phyloP scores from a whole-genome alignment of 1,140 invertebrate genomes.

The Lordiphosa clarofinis region DNA sequence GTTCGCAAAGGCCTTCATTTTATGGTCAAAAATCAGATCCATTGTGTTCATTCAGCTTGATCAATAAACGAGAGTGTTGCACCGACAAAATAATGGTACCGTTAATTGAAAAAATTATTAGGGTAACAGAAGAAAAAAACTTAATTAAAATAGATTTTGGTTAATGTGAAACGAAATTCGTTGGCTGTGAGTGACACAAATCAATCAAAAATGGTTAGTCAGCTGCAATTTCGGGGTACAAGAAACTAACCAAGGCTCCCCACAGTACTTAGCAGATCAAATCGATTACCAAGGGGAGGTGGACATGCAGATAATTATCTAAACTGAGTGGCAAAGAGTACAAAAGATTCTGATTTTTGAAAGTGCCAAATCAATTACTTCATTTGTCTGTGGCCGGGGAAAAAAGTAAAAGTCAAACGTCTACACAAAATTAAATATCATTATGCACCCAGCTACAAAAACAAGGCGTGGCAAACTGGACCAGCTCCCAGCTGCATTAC shows the following conservation, averaged over 20 bases:
- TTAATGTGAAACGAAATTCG: constrained; percentile 15
- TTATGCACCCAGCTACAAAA: too few relatives aligned
- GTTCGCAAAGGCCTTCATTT: constrained; percentile 42
- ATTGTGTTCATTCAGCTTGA: constrained; percentile 35
- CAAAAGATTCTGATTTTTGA: too few relatives aligned
- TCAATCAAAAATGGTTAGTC: constrained; percentile 21
- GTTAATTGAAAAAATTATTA: constrained; percentile 43
- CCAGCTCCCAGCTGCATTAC: too few relatives aligned
- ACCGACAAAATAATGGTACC: constrained; percentile 36
- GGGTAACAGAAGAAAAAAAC: constrained; percentile 20
- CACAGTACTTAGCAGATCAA: too few relatives aligned
- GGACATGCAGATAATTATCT: too few relatives aligned
- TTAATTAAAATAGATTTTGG: constrained; percentile 16
- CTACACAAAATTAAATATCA: too few relatives aligned
- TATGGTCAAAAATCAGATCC: constrained; percentile 28
- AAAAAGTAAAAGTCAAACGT: too few relatives aligned
- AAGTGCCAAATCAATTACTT: too few relatives aligned
- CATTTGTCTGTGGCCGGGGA: too few relatives aligned
- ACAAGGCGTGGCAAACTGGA: too few relatives aligned
- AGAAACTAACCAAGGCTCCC: neutral
- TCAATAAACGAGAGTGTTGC: constrained; percentile 49
- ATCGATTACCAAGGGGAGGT: too few relatives aligned
- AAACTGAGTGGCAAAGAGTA: too few relatives aligned
- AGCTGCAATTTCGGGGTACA: neutral
- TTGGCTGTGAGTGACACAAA: constrained; percentile 26